phyloP scores from a whole-genome alignment of 2,888 invertebrate genomes.

The Tortrix viridana region DNA sequence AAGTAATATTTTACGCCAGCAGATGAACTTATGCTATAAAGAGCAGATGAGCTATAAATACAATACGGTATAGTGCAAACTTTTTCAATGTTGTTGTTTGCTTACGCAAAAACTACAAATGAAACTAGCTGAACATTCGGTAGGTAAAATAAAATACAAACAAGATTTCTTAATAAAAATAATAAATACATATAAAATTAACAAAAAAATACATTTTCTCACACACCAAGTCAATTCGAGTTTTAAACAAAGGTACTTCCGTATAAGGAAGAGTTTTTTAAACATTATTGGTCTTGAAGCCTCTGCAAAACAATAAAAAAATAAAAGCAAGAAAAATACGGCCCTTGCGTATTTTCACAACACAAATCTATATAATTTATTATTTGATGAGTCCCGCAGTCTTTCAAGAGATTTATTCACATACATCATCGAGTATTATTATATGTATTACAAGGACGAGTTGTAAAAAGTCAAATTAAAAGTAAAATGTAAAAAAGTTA shows the following conservation, averaged over 20 bases:
- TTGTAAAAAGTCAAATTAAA: too few relatives aligned
- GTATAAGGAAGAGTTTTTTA: neutral
- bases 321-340: slow-evolving; percentile 7
- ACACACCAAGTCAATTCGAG: neutral
- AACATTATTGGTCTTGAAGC: neutral
- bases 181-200: neutral
- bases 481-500: too few relatives aligned
- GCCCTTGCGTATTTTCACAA: slow-evolving; percentile 20
- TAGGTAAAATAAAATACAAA: slow-evolving; percentile 1
- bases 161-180: neutral
- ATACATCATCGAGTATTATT: too few relatives aligned
- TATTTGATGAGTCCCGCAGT: too few relatives aligned
- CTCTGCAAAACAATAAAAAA: slow-evolving; percentile 1
- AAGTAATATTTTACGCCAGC: too few relatives aligned
- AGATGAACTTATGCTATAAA: too few relatives aligned
- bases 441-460: too few relatives aligned
- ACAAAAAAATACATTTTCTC: neutral
- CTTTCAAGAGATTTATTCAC: too few relatives aligned
- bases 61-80: too few relatives aligned
- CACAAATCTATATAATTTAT: slow-evolving; percentile 14
- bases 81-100: too few relatives aligned
- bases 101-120: neutral
- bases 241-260: neutral
- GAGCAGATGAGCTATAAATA: too few relatives aligned
- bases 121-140: neutral